phyloP scores from a whole-genome alignment of 92 coral and sea anemone genomes.

The Pocillopora meandrina region DNA sequence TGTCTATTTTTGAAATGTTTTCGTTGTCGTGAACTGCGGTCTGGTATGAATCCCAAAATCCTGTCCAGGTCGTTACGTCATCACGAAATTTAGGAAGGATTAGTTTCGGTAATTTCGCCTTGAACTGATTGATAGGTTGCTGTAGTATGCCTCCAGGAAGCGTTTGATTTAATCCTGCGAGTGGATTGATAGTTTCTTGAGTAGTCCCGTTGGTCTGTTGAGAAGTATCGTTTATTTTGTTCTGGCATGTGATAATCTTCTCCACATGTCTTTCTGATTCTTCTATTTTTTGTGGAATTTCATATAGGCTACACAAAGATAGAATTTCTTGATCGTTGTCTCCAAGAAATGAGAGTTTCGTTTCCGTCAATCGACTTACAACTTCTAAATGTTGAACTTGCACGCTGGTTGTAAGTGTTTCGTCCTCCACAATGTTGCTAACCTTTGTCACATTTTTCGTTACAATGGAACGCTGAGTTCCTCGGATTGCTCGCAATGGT shows the following conservation, averaged over 20 bases:
- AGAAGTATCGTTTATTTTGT: background rate
- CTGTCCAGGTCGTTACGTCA: constrained; percentile 37
- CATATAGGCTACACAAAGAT: constrained; percentile 40
- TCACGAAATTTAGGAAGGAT: constrained; percentile 44
- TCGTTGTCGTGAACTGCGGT: constrained; percentile 25
- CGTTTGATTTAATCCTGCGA: background rate
- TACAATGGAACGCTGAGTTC: background rate
- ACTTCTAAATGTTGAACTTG: constrained; percentile 39
- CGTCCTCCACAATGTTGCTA: background rate
- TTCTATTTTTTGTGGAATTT: constrained; percentile 39
- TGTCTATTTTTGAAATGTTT: constrained; percentile 32
- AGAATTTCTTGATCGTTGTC: constrained; percentile 36
- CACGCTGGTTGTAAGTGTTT: background rate
- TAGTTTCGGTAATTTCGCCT: constrained; percentile 38
- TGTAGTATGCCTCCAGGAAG: too few relatives aligned
- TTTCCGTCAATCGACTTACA: constrained; percentile 31
- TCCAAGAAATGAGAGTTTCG: constrained; percentile 13
- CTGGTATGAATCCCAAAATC: constrained; percentile 47
- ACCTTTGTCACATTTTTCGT: background rate
- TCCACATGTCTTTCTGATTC: constrained; percentile 41
- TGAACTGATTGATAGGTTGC: background rate
- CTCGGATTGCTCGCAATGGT: too few relatives aligned
- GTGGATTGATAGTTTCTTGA: constrained; percentile 11
- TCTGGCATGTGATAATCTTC: constrained; percentile 28
- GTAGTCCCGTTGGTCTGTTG: background rate